phyloP scores from a whole-genome alignment of 2,797 vertebrate species.

The Podarcis siculus region DNA sequence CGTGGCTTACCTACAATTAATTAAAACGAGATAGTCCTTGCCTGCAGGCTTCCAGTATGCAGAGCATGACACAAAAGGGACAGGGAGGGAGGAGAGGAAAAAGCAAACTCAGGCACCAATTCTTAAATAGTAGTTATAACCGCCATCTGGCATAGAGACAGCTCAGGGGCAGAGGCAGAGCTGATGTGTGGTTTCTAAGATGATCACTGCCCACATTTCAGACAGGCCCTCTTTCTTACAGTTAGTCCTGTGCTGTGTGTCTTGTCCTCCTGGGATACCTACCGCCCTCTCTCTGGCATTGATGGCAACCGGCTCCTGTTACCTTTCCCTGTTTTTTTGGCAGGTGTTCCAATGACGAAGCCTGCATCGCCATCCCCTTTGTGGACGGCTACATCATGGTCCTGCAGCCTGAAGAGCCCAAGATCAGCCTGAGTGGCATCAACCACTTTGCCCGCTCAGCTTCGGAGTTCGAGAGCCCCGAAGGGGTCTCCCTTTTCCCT shows the following conservation, averaged over 20 bases:
- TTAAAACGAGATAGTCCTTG: too few species aligned
- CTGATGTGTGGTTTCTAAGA: neutral
- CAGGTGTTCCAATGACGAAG: slow-evolving; percentile 91
- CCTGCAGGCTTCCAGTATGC: too few species aligned
- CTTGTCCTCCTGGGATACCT: neutral
- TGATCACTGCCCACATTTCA: too few species aligned
- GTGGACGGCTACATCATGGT: slow-evolving; percentile 94
- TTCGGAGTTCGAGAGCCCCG: slow-evolving; percentile 90
- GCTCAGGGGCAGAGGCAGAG: too few species aligned
- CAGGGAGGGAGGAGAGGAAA: too few species aligned
- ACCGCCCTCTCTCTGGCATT: too few species aligned
- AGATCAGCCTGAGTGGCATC: slow-evolving; percentile 95
- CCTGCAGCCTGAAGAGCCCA: slow-evolving; percentile 95
- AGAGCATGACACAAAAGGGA: too few species aligned
- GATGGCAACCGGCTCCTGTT: neutral
- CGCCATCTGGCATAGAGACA: too few species aligned
- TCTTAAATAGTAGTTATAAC: too few species aligned
- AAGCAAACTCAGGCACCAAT: too few species aligned
- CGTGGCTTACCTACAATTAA: too few species aligned
- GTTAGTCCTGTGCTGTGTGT: too few species aligned
- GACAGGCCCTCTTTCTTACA: neutral
- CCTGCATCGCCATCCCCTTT: slow-evolving; percentile 86
- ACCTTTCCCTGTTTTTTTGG: neutral
- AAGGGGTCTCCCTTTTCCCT: slow-evolving; percentile 92
- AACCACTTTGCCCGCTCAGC: slow-evolving; percentile 96